Percentiles rank a stretch among this genome's conserved stretches.
Evolutionary conservation across 2,113 vertebrate genomes (phyloP).

Genomic region (Myiagra hebetior): DNA sequence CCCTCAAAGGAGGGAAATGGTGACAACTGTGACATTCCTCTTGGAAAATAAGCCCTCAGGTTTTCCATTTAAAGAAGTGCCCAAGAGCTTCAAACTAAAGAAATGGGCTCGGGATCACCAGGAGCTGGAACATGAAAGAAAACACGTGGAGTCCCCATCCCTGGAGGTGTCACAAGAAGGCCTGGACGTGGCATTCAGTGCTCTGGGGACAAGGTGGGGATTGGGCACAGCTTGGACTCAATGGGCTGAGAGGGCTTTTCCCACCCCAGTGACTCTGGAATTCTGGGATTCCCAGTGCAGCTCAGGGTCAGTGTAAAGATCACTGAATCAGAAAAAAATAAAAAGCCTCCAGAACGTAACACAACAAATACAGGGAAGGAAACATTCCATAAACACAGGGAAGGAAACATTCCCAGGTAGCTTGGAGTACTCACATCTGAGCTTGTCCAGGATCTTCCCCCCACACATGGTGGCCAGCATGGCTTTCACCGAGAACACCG

Average conservation of each 20-base stretch:
- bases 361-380: not conserved
- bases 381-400: not conserved
- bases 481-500: constrained; percentile 97
- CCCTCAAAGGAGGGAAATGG: not conserved
- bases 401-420: not conserved
- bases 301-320: fast-evolving
- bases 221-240: fast-evolving
- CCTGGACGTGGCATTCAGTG: not conserved
- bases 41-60: not conserved
- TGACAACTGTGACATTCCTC: not conserved
- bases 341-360: not conserved
- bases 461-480: constrained; percentile 97
- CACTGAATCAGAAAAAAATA: fast-evolving
- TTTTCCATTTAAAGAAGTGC: not conserved
- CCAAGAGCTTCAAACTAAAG: not conserved
- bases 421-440: constrained; percentile 86
- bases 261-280: not conserved
- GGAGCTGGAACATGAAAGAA: not conserved
- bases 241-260: not conserved
- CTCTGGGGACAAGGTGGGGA: not conserved
- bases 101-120: fast-evolving
- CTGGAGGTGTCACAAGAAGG: not conserved
- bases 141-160: not conserved
- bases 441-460: constrained; percentile 96
- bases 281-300: not conserved